A percentile compares a stretch with the other conserved stretches of the same genome.
These are phyloP conservation scores for Lithobius niger DNA, from an alignment of 1,140 invertebrate species.

Conservation along the genomic window DNA sequence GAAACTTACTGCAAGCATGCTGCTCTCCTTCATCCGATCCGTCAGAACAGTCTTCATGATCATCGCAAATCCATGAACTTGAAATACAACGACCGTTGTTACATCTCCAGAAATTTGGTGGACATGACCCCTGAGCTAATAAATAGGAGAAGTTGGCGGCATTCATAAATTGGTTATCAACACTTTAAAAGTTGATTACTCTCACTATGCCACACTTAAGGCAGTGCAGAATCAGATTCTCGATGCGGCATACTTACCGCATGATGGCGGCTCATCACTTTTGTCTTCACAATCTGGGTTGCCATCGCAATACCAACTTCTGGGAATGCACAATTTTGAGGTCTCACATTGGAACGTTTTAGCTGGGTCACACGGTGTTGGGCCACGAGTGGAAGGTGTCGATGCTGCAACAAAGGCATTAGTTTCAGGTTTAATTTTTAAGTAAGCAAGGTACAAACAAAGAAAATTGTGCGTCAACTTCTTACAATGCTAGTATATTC, in stretches of 20 bases:
- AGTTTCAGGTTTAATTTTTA: too few species aligned
- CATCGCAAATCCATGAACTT: conserved; percentile 89
- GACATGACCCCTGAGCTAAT: conserved; percentile 26
- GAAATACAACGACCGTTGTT: conserved; percentile 80
- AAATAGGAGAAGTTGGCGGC: too few species aligned
- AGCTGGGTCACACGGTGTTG: conserved; percentile 71
- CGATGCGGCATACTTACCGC: conserved; percentile 51
- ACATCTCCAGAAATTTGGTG: conserved; percentile 36
- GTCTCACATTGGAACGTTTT: conserved; percentile 78
- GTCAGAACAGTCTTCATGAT: conserved; percentile 89
- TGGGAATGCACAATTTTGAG: conserved; percentile 82
- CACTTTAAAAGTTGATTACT: too few species aligned
- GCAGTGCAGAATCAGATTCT: too few species aligned
- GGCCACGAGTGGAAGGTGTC: too few species aligned
- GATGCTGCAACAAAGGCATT: too few species aligned
- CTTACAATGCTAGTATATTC: too few species aligned
- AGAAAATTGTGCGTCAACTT: too few species aligned
- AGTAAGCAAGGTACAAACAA: too few species aligned
- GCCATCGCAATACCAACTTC: conserved; percentile 88
- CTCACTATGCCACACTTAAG: too few species aligned
- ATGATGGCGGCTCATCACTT: conserved; percentile 75
- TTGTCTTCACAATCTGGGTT: conserved; percentile 79
- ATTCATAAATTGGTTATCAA: too few species aligned
- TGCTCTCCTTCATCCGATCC: conserved; percentile 69
- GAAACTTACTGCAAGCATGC: conserved; percentile 32